Evolutionary conservation across 2,888 invertebrate genomes (phyloP).

Genomic region (Euphydryas editha): DNA sequence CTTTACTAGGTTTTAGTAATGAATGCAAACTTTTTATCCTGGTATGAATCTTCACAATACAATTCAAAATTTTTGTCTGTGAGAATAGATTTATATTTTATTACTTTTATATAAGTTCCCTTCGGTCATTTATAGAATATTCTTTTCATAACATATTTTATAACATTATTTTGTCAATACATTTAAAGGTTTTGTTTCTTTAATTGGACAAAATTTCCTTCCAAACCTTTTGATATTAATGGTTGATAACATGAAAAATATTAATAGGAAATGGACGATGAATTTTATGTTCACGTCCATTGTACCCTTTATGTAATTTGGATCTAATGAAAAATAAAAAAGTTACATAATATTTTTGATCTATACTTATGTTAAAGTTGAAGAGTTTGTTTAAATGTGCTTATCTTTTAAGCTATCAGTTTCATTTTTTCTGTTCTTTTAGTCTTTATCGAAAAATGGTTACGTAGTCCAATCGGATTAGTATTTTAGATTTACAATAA

Average conservation of each 20-base stretch:
- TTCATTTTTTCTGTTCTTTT: no score
- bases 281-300: not conserved
- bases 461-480: no score
- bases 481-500: no score
- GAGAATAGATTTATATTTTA: not conserved
- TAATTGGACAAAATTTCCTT: not conserved
- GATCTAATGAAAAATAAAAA: not conserved
- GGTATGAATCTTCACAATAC: constrained; percentile 7
- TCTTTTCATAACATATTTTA: no score
- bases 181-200: no score
- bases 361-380: not conserved
- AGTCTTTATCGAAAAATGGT: no score
- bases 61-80: not conserved
- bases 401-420: no score
- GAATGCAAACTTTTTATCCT: constrained; percentile 17
- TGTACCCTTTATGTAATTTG: not conserved
- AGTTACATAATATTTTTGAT: not conserved
- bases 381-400: no score
- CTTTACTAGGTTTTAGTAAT: constrained; percentile 11
- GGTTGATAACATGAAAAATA: not conserved
- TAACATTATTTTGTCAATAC: no score
- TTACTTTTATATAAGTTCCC: not conserved
- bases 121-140: not conserved
- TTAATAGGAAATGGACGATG: not conserved
- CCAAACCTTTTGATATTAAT: not conserved